Conservation (phyloP, 1,140 invertebrate genomes). For the Micrasema minimum region DNA sequence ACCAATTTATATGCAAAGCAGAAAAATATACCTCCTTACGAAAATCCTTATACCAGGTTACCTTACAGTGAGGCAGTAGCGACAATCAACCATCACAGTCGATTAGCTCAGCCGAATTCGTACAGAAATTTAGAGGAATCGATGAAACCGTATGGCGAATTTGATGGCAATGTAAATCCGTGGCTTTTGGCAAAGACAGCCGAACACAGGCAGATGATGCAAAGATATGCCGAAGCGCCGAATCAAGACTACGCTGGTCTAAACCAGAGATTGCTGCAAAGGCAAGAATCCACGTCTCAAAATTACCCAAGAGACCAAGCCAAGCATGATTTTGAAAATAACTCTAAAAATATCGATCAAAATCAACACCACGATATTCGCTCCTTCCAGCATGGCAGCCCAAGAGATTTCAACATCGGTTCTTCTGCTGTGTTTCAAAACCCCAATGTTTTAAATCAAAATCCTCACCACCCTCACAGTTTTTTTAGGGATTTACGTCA, state of each 20-base stretch:
- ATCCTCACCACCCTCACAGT: constrained; percentile 24
- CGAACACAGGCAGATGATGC: constrained; percentile 27
- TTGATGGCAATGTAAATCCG: constrained; percentile 40
- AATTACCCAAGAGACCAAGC: constrained; percentile 31
- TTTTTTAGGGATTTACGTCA: constrained; percentile 46
- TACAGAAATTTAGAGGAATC: constrained; percentile 36
- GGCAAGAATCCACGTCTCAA: constrained; percentile 24
- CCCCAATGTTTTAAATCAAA: constrained; percentile 41
- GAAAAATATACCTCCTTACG: constrained; percentile 29
- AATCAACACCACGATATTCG: constrained; percentile 8
- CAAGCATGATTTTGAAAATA: constrained; percentile 24
- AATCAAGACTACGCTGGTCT: constrained; percentile 18
- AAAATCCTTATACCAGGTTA: constrained; percentile 32
- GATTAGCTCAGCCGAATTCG: constrained; percentile 28
- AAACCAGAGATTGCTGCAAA: constrained; percentile 19
- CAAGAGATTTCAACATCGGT: constrained; percentile 32
- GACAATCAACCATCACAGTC: constrained; percentile 36
- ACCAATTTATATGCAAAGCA: not conserved
- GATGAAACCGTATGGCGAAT: constrained; percentile 8
- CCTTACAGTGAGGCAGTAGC: constrained; percentile 16
- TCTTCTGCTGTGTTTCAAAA: constrained; percentile 31
- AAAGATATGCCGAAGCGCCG: constrained; percentile 40
- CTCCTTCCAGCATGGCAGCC: constrained; percentile 23
- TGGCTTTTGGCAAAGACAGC: constrained; percentile 41
- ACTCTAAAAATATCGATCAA: no score